Evolutionary conservation across 2,888 invertebrate species (phyloP).

Genomic region (Notodonta dromedarius): DNA sequence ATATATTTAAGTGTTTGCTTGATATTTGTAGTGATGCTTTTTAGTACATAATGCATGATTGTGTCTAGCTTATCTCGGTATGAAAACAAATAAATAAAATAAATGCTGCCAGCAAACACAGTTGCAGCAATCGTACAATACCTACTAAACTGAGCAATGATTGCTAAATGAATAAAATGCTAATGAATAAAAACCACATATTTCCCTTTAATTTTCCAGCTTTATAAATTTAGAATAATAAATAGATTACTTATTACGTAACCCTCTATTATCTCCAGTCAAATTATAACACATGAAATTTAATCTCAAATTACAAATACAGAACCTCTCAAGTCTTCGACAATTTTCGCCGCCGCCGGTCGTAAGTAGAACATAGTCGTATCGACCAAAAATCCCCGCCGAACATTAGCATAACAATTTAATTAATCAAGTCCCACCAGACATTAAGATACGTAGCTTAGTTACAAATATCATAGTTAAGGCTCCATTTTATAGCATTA

Average conservation of each 20-base stretch:
- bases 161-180: too few relatives aligned
- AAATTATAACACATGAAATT: not conserved
- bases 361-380: constrained; percentile 32
- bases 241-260: too few relatives aligned
- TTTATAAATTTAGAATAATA: too few relatives aligned
- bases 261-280: not conserved
- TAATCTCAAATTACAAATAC: not conserved
- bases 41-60: not conserved
- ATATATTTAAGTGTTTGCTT: not conserved
- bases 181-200: too few relatives aligned
- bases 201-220: too few relatives aligned
- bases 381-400: constrained; percentile 69
- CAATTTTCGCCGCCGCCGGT: constrained; percentile 19
- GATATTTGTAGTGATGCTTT: not conserved
- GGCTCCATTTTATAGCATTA: not conserved
- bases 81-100: too few relatives aligned
- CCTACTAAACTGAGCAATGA: too few relatives aligned
- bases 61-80: too few relatives aligned
- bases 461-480: constrained; percentile 4
- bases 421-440: constrained; percentile 69
- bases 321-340: constrained; percentile 3
- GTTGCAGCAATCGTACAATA: too few relatives aligned
- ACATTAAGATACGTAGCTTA: constrained; percentile 45
- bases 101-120: too few relatives aligned
- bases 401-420: constrained; percentile 75